These are phyloP conservation scores for Papilio polyxenes DNA, from an alignment of 1,140 invertebrate species.

Conservation along the genomic window DNA sequence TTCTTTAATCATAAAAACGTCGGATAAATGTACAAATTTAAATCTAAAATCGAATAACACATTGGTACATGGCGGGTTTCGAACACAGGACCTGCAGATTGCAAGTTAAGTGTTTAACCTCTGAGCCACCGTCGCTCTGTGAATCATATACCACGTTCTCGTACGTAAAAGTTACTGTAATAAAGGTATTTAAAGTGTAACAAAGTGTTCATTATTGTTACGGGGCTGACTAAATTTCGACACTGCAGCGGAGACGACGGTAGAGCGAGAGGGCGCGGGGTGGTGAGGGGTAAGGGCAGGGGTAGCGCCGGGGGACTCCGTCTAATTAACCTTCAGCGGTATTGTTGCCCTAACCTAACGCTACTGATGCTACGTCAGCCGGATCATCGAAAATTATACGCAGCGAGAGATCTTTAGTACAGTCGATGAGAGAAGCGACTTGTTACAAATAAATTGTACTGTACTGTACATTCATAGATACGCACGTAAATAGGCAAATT, in stretches of 20 bases:
- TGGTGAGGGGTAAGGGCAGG: neutral
- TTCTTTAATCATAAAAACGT: no score
- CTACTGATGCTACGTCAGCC: neutral
- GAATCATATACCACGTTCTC: no score
- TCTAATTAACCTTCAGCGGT: constrained; percentile 32
- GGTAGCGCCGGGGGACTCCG: constrained; percentile 8
- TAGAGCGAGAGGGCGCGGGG: neutral
- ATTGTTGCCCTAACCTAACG: constrained; percentile 30
- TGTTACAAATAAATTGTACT: neutral
- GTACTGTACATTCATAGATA: neutral
- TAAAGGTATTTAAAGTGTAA: neutral
- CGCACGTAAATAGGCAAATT: neutral
- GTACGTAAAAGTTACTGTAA: neutral
- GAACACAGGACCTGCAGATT: no score
- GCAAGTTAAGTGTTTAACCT: no score
- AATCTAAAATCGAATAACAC: no score
- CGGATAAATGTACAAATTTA: no score
- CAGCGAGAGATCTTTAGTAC: neutral
- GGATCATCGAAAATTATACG: constrained; percentile 25
- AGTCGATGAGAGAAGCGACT: neutral
- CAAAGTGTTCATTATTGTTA: constrained; percentile 25
- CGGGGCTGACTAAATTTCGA: neutral
- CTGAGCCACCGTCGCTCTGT: no score
- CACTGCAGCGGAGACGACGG: neutral
- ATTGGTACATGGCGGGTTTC: no score